A percentile compares a stretch with the other conserved stretches of the same genome.
phyloP scores from a whole-genome alignment of 37 sponge, comb jelly and placozoan genomes.

The Oopsacas minuta region DNA sequence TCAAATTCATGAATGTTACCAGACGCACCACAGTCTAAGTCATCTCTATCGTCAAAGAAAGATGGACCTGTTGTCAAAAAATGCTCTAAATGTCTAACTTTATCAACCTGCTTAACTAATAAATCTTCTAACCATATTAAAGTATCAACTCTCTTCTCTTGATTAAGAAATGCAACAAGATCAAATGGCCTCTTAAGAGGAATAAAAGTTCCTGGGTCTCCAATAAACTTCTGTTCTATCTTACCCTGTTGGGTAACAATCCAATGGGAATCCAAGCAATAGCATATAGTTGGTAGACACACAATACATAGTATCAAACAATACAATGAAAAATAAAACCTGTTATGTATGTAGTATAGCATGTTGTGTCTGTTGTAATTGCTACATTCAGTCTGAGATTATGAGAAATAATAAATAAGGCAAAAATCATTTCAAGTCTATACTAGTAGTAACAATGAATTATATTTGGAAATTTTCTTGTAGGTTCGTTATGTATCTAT shows the following conservation, averaged over 20 bases:
- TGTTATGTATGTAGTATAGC: background rate
- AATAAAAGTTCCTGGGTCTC: background rate
- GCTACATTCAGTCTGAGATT: background rate
- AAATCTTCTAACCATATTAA: background rate
- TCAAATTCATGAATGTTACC: background rate
- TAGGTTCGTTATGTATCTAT: no score
- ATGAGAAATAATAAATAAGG: no score
- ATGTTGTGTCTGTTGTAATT: background rate
- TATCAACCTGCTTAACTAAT: background rate
- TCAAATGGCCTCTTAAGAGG: background rate
- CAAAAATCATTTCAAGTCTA: no score
- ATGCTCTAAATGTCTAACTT: slow-evolving; percentile 2
- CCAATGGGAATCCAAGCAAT: background rate
- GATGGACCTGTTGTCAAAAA: background rate
- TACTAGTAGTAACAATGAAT: no score
- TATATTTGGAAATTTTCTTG: no score
- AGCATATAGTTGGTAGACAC: background rate
- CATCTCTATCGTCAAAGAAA: background rate
- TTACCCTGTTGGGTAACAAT: background rate
- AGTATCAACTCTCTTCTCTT: background rate
- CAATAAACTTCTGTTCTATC: background rate
- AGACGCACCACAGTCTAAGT: background rate
- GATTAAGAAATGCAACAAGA: background rate
- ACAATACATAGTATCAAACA: background rate
- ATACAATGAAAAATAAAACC: background rate